These are phyloP conservation scores for Numenius arquata DNA, from an alignment of 2,113 vertebrate species.

Conservation along the genomic window DNA sequence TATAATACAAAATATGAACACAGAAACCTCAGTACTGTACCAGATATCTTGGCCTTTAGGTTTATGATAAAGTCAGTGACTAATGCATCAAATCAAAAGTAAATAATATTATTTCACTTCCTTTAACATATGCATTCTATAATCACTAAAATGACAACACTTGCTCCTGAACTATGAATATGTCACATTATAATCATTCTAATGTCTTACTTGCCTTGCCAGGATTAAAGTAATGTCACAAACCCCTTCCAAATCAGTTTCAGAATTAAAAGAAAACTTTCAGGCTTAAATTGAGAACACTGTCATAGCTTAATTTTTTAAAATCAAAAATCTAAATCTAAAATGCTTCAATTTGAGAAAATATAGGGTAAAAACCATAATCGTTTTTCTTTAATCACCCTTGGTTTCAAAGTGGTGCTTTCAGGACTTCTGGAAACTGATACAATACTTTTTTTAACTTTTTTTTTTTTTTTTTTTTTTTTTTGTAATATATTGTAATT, in stretches of 20 bases:
- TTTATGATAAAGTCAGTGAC: neutral
- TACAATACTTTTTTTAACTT: accelerated
- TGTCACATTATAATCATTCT: neutral
- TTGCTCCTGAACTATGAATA: neutral
- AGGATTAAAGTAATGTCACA: neutral
- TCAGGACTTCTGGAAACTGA: neutral
- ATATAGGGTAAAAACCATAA: neutral
- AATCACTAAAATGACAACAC: neutral
- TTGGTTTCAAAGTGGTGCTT: neutral
- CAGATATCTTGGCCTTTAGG: neutral
- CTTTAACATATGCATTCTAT: neutral
- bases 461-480: neutral
- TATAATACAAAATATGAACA: neutral
- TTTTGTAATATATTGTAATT: neutral
- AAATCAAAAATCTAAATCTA: neutral
- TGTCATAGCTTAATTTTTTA: neutral
- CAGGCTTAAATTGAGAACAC: neutral
- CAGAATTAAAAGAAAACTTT: neutral
- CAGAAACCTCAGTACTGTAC: neutral
- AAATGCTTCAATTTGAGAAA: neutral
- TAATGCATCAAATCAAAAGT: neutral
- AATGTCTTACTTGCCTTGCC: neutral
- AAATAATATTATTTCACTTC: neutral
- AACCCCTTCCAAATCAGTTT: neutral
- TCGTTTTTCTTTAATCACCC: neutral